Evolutionary conservation across 2,888 invertebrate genomes (phyloP), one percentile per base, ranked within the genome.

Genomic region (Rhopalosiphum nymphaeae): DNA sequence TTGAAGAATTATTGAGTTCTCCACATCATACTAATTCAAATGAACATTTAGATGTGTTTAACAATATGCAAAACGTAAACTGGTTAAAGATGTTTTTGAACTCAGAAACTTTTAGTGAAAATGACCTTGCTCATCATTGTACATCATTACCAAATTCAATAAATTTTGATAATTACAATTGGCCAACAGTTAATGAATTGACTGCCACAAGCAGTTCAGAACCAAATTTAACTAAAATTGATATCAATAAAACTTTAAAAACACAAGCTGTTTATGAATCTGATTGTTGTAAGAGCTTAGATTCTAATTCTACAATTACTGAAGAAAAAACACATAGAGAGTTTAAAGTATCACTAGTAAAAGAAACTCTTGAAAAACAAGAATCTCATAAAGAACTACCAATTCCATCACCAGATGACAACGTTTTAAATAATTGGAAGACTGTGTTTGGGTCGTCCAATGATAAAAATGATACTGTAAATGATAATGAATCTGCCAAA

Each of bases 121-220:
- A 91, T 5, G 42, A 94, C 1, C 91, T 92, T 5, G 93, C 67
- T 86, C 94, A 94, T 86, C 94, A 94, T 56, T 94, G 91, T 36
- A 95, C 95, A 92, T 95, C 95, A 25, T 95, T 95, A 44, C 95
- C 95, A 36, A 95, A 95, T 92, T 94, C 95, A 21, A 95, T 95
- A 21, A 95, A 95, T 88, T 94, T 95, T 25, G 92, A 92, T 87
- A 88, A 78, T 13, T 67, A 92, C 25, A 92, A 92, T 91, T 95
- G 95, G 95, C 95, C 95, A 5, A 36, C 94, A 29, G 87, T 94
- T 26, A 92, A 94, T 42, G 95, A 95, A 84, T 92, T 94, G 5
- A 93, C 93, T n/a, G 42, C 53, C 26, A 67, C 44, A 0, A 90
- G 90, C 42, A 91, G 13, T 16, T 94, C 94, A 3, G 94, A 86